These are phyloP conservation scores for Harpagoxenus sublaevis DNA, from an alignment of 2,888 invertebrate species.

Conservation along the genomic window DNA sequence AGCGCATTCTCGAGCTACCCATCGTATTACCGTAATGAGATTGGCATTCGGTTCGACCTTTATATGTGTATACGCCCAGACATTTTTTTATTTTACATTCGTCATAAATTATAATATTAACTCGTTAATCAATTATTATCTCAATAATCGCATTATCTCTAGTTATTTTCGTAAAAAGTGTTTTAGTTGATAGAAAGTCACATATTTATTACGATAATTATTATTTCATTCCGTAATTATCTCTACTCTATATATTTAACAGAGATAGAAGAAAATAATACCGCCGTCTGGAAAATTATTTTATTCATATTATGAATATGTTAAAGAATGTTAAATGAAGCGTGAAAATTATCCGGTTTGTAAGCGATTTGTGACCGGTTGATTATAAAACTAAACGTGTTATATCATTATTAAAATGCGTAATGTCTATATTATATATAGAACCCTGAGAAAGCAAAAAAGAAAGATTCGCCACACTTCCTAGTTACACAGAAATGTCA, in stretches of 20 bases:
- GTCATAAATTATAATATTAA: not conserved
- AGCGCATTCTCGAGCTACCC: slow-evolving; percentile 18
- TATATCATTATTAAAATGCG: not conserved
- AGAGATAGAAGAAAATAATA: not conserved
- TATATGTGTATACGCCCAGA: not conserved
- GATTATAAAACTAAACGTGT: not conserved
- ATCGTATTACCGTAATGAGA: not conserved
- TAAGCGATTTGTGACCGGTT: not conserved
- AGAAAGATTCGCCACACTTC: not conserved
- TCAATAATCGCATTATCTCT: not conserved
- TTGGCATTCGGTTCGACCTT: slow-evolving; percentile 5
- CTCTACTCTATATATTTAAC: not conserved
- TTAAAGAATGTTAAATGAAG: not conserved
- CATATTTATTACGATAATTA: not conserved
- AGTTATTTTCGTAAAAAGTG: not conserved
- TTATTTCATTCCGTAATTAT: not conserved
- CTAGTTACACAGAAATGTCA: not conserved
- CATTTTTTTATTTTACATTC: not conserved
- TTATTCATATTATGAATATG: not conserved
- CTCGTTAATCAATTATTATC: too few species aligned
- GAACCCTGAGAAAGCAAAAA: not conserved
- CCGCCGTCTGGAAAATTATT: not conserved
- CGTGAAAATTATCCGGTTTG: slow-evolving; percentile 6
- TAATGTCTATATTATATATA: not conserved
- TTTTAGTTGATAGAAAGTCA: not conserved